Evolutionary conservation across 2,113 vertebrate species (phyloP).

Genomic region (Vireo altiloquus): DNA sequence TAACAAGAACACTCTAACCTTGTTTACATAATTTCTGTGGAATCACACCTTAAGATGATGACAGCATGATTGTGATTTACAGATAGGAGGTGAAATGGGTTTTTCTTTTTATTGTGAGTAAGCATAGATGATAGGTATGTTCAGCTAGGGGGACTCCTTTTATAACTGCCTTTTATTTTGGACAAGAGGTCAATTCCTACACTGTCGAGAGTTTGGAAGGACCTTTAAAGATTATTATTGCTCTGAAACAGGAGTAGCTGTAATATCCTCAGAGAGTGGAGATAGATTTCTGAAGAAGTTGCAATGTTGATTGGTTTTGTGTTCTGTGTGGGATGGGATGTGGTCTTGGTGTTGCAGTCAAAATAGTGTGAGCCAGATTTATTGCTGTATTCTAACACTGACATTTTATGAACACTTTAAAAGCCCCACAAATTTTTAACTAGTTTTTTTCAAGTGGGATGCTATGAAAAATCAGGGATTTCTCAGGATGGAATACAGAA

Average conservation of each 20-base stretch:
- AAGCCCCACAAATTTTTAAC: neutral
- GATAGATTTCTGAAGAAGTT: neutral
- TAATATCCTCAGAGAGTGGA: neutral
- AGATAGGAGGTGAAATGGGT: neutral
- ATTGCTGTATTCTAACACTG: neutral
- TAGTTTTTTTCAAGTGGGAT: neutral
- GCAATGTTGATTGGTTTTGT: accelerated
- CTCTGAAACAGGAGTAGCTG: neutral
- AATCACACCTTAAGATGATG: neutral
- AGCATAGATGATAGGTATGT: neutral
- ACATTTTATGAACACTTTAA: neutral
- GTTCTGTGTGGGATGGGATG: neutral
- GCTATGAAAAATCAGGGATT: neutral
- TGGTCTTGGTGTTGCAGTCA: neutral
- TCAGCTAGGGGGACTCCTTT: neutral
- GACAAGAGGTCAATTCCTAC: neutral
- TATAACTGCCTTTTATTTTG: neutral
- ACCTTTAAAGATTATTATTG: neutral
- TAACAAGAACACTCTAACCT: neutral
- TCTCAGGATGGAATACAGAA: neutral
- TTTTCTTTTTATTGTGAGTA: neutral
- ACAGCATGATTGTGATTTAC: neutral
- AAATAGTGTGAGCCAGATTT: neutral
- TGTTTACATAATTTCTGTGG: neutral
- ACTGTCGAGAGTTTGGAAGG: neutral